Base-by-base conservation (phyloP, 2,113 vertebrate species). In the Pycnonotus jocosus region DNA sequence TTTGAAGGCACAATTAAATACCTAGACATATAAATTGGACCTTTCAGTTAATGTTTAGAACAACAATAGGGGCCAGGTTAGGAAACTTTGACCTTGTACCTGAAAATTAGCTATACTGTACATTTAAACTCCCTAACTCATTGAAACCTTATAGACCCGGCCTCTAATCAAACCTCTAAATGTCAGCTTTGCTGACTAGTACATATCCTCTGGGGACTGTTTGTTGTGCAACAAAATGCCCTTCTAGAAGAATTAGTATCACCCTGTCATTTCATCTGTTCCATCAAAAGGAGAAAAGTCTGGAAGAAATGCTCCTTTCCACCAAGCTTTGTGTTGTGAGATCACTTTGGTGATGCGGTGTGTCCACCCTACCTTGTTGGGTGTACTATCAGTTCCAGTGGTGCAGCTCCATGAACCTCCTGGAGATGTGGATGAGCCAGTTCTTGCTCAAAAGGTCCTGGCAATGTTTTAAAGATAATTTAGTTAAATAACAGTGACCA, bases 1-100 rank as follows among this genome's bases (percentile, higher is more conserved):
- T 86, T 90, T 93, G 79, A 94, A 95, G 48, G 53, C 33, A 68
- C 48, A 70, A 25, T 97, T 93, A 92, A 82, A 51, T 81, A 78
- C 16, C 20, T 71, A 81, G 90, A 68, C 60, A 14, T 60, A 68
- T 92, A 78, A 96, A 96, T 64, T 88, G 76, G 44, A 69, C 40
- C 57, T 81, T 86, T 80, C 60, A 74, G 25, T 86, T 90, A 93
- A 68, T 53, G 37, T 37, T 73, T 68, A 77, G 72, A 90, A 65
- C 17, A 93, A 69, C 40, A 93, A 11, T 17, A 53, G 47, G 37
- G 60, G 30, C 45, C 44, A 64, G 68, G 76, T 82, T 81, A 86
- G 40, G 72, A 74, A 88, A 78, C 57, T 83, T 80, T 35, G 82
- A 78, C 80, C 60, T 86, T 65, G 23, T 62, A 88, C 56, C 60